Base-by-base conservation (phyloP, 2,113 vertebrate species). In the Amia ocellicauda region DNA sequence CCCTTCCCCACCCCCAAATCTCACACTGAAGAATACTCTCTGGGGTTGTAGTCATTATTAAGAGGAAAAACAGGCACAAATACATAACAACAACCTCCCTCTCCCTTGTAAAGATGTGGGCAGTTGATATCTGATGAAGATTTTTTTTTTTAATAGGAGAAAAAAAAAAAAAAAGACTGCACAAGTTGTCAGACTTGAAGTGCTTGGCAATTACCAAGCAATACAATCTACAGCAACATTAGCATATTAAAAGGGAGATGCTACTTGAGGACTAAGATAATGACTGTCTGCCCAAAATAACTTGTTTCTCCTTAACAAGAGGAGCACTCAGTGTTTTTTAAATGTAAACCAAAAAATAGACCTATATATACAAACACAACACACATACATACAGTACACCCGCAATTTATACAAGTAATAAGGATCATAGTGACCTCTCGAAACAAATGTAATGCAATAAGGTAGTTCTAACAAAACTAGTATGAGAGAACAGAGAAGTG, bases 191-290 rank as follows among this genome's bases (percentile, higher is more conserved):
- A 69, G 64, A 78, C 80, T 83, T 71, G 23, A 80, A 83, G 84
- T 79, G 84, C 78, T 79, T 77, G 60, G 83, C 78, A 83, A 87
- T 88, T 86, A 85, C 78, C 68, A 74, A 64, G 70, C 74, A 74
- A 84, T 86, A 72, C 72, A 76, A 83, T 86, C 81, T 62, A 62
- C 26, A 72, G 74, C 72, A 0, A 59, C 77, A 85, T 84, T 87
- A 83, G 75, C 82, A 86, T 83, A 85, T 83, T 83, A 80, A 85
- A 83, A 80, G 78, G 72, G 79, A 81, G 80, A 72, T 67, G 72
- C 68, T 77, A 78, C 80, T 82, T 74, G 70, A 82, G 82, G 73
- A 76, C 72, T 63, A 65, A 69, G 79, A 80, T 82, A 85, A 85
- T 84, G 81, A 82, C 72, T 73, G 73, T 80, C 70, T 78, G 79